A percentile compares a stretch with the other conserved stretches of the same genome.
Evolutionary conservation across 2,797 vertebrate species (phyloP).

Genomic region (Mycteria americana): DNA sequence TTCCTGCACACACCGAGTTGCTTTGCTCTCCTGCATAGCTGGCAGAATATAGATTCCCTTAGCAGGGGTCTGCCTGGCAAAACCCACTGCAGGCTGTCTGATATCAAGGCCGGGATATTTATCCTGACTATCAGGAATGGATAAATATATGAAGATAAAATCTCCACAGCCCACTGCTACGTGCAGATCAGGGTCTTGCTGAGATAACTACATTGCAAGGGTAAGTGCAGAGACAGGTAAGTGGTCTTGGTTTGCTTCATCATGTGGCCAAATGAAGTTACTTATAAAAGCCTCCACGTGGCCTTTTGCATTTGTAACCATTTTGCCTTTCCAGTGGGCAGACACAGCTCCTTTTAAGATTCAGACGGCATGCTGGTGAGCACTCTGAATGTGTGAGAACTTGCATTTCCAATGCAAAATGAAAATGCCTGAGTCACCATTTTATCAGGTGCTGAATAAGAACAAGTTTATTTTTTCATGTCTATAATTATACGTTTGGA

Average conservation of each 20-base stretch:
- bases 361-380: not conserved
- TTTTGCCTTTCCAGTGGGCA: constrained; percentile 19
- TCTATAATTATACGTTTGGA: not conserved
- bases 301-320: not conserved
- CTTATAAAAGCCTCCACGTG: not conserved
- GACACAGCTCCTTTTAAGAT: constrained; percentile 9
- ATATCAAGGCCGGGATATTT: not conserved
- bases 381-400: not conserved
- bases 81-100: not conserved
- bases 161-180: not conserved
- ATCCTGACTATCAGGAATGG: not conserved
- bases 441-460: constrained; percentile 54
- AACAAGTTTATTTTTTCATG: constrained; percentile 43
- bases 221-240: not conserved
- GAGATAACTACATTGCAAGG: not conserved
- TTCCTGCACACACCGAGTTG: not conserved
- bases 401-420: constrained; percentile 38
- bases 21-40: not conserved
- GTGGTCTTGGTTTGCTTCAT: not conserved
- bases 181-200: not conserved
- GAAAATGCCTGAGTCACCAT: constrained; percentile 49
- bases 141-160: not conserved
- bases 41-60: not conserved
- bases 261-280: not conserved
- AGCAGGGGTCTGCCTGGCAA: not conserved